Conservation (phyloP, 2,797 vertebrate species). For the Ceyx erithaca region DNA sequence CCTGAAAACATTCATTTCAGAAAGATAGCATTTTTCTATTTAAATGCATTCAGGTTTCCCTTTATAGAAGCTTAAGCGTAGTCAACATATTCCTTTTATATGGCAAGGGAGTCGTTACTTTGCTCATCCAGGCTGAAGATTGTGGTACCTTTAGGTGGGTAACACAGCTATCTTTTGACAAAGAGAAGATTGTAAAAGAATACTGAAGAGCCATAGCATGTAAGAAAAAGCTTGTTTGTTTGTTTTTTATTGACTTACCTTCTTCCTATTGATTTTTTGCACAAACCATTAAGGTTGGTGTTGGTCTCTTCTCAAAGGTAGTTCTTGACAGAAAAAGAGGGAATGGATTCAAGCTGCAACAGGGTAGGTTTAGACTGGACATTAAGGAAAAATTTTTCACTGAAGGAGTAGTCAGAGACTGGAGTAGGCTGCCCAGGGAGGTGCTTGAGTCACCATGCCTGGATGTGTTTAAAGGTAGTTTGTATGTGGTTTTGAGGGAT, state of each 20-base stretch:
- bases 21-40: slow-evolving; percentile 45
- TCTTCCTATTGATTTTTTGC: not conserved
- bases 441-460: too few species aligned
- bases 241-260: not conserved
- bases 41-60: slow-evolving; percentile 43
- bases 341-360: too few species aligned
- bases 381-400: too few species aligned
- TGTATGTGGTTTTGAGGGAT: too few species aligned
- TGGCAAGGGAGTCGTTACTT: not conserved
- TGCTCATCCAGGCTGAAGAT: not conserved
- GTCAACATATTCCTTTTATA: not conserved
- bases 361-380: too few species aligned
- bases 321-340: too few species aligned
- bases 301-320: too few species aligned
- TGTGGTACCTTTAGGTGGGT: accelerated
- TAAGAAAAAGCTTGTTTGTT: not conserved
- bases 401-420: too few species aligned
- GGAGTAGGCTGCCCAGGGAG: too few species aligned
- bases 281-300: not conserved
- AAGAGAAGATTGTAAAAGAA: not conserved
- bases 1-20: slow-evolving; percentile 9
- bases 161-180: not conserved
- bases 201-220: not conserved
- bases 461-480: too few species aligned
- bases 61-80: not conserved